Evolutionary conservation across 30 jellyfish, hydroid and myxozoan genomes (phyloP).

Genomic region (Cassiopea xamachana): DNA sequence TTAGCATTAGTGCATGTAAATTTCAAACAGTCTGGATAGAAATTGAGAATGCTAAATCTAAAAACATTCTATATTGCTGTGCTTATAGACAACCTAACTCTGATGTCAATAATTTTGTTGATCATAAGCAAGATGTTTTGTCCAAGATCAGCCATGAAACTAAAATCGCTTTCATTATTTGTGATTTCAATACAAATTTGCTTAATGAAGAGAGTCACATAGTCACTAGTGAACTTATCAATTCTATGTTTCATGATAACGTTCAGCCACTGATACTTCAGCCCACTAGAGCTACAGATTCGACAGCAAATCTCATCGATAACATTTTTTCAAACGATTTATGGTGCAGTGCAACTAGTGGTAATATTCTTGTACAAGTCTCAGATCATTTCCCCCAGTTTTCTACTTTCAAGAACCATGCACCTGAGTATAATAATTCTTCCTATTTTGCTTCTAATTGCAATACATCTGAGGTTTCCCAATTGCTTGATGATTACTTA

Average conservation of each 20-base stretch:
- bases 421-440: constrained; percentile 22
- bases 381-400: constrained; percentile 42
- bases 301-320: constrained; percentile 27
- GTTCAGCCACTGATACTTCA: constrained; percentile 23
- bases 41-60: background rate
- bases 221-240: constrained; percentile 3
- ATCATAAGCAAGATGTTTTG: constrained; percentile 10
- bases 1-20: background rate
- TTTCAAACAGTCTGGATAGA: constrained; percentile 23
- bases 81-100: background rate
- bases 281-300: constrained; percentile 30
- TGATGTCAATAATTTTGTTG: background rate
- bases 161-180: constrained; percentile 16
- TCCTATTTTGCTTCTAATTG: constrained; percentile 39
- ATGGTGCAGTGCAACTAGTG: background rate
- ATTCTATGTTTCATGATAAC: constrained; percentile 28
- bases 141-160: constrained; percentile 19
- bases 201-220: constrained; percentile 14
- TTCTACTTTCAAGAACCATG: constrained; percentile 19
- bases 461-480: constrained; percentile 21
- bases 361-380: too few species aligned
- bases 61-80: background rate
- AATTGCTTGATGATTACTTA: constrained; percentile 24
- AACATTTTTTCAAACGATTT: constrained; percentile 16
- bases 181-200: constrained; percentile 37